phyloP scores from a whole-genome alignment of 2,888 invertebrate genomes.

The Artemia sp. region DNA sequence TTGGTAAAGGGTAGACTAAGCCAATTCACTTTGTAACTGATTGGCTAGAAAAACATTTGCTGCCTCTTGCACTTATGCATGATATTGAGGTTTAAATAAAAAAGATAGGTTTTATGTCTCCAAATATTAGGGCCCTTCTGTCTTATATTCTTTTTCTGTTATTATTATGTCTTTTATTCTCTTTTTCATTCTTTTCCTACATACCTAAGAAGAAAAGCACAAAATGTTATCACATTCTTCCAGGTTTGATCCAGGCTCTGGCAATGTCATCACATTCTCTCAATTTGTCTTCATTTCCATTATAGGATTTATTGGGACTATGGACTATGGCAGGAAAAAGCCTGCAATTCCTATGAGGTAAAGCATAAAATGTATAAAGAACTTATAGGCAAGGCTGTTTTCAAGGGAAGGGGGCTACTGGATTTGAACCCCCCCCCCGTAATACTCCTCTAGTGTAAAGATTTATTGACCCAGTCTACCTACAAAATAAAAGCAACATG shows the following conservation, averaged over 20 bases:
- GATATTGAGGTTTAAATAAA: conserved; percentile 16
- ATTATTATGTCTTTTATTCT: neutral
- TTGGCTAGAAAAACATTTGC: too few species aligned
- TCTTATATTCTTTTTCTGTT: neutral
- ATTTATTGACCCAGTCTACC: too few species aligned
- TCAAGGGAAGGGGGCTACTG: too few species aligned
- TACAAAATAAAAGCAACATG: too few species aligned
- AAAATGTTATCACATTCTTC: conserved; percentile 28
- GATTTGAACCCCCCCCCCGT: too few species aligned
- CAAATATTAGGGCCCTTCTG: neutral
- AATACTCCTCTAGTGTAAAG: too few species aligned
- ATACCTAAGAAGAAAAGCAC: neutral
- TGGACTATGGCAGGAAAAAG: conserved; percentile 59
- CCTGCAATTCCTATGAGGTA: conserved; percentile 45
- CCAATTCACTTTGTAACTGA: too few species aligned
- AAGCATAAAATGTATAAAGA: too few species aligned
- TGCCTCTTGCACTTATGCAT: neutral
- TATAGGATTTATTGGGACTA: conserved; percentile 63
- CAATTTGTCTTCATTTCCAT: conserved; percentile 81
- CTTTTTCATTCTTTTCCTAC: too few species aligned
- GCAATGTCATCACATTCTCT: conserved; percentile 84
- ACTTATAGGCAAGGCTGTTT: too few species aligned
- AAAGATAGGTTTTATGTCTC: neutral
- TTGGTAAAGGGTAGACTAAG: too few species aligned
- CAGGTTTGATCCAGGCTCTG: conserved; percentile 75